Percentiles rank a stretch among this genome's conserved stretches.
phyloP scores from a whole-genome alignment of 2,113 vertebrate species.

The Phylloscopus whistleri region DNA sequence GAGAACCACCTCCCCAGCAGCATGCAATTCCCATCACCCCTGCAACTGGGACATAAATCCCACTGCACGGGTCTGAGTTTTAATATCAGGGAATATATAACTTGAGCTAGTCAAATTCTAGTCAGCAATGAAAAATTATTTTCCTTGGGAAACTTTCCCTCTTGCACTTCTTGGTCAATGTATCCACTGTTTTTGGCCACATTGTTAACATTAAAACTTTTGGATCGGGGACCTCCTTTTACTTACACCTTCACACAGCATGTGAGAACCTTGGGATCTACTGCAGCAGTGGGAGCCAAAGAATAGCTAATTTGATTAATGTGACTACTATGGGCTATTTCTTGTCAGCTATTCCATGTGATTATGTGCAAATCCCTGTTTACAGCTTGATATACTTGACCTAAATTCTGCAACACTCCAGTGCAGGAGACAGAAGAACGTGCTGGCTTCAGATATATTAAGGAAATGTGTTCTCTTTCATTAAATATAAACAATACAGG shows the following conservation, averaged over 20 bases:
- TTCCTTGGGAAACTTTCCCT: background rate
- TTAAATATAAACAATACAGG: conserved; percentile 16
- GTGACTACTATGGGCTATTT: background rate
- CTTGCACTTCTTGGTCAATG: background rate
- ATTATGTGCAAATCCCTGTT: conserved; percentile 36
- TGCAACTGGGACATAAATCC: background rate
- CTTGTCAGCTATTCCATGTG: background rate
- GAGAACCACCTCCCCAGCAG: background rate
- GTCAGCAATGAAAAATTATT: background rate
- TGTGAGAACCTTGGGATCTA: background rate
- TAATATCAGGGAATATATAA: background rate
- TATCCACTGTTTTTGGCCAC: background rate
- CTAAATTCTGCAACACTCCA: conserved; percentile 32
- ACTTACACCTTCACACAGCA: background rate
- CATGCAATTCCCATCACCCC: background rate
- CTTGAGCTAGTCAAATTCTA: background rate
- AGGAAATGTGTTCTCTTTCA: conserved; percentile 2
- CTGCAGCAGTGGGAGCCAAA: background rate
- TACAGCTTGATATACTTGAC: conserved; percentile 27
- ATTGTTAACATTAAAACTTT: background rate
- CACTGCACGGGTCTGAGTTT: background rate
- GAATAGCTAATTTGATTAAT: background rate
- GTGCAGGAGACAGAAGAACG: background rate
- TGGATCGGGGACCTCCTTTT: background rate
- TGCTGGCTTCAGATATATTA: background rate